Evolutionary conservation across 2,113 vertebrate species (phyloP).

Genomic region (Siniperca knerii): DNA sequence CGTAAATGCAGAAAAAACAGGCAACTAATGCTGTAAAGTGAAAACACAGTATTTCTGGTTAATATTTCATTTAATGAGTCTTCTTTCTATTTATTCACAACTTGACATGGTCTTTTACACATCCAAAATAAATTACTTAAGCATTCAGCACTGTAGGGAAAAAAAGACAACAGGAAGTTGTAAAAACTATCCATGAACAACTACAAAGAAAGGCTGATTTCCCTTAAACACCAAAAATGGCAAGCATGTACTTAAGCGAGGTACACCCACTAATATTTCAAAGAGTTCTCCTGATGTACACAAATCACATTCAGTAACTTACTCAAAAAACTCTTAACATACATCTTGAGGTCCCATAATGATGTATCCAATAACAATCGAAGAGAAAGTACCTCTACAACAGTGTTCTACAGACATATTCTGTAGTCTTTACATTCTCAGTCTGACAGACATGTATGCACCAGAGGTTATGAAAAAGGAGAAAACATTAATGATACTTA

Average conservation of each 20-base stretch:
- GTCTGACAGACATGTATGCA: constrained; percentile 45
- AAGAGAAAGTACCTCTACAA: constrained; percentile 17
- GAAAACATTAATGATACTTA: constrained; percentile 18
- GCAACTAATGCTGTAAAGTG: background rate
- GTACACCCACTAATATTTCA: constrained; percentile 4
- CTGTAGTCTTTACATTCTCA: constrained; percentile 59
- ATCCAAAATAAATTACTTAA: constrained; percentile 68
- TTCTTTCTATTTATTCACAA: constrained; percentile 53
- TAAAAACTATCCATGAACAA: constrained; percentile 45
- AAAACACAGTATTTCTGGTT: constrained; percentile 32
- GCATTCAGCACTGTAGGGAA: constrained; percentile 45
- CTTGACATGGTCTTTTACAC: constrained; percentile 57
- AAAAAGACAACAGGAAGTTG: constrained; percentile 42
- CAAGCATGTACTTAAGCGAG: constrained; percentile 35
- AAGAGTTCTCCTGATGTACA: constrained; percentile 31
- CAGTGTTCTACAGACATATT: background rate
- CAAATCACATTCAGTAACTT: constrained; percentile 57
- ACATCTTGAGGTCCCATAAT: constrained; percentile 31
- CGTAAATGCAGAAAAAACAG: background rate
- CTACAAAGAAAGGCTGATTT: constrained; percentile 55
- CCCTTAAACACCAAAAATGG: constrained; percentile 71
- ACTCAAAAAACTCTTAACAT: constrained; percentile 26
- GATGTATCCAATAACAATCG: background rate
- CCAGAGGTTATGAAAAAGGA: constrained; percentile 10
- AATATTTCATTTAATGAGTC: constrained; percentile 61